Conservation (phyloP, 1,140 invertebrate genomes). For the Brachionus asplanchnoidis region DNA sequence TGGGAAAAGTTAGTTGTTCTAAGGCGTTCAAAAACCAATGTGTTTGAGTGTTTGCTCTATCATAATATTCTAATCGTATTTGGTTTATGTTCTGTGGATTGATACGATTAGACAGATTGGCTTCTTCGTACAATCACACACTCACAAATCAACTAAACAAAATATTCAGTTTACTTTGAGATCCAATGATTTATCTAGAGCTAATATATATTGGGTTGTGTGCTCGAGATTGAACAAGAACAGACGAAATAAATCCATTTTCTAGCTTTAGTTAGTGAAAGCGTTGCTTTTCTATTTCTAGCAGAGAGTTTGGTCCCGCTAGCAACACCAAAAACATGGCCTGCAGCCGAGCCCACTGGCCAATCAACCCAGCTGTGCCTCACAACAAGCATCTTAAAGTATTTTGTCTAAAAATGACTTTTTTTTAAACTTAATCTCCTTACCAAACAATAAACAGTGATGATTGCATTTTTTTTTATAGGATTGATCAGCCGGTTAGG, state of each 20-base stretch:
- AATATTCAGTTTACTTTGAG: constrained; percentile 17
- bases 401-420: too few relatives aligned
- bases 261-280: not conserved
- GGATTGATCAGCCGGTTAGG: too few relatives aligned
- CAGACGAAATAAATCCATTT: not conserved
- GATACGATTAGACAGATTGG: not conserved
- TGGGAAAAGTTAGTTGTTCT: constrained; percentile 12
- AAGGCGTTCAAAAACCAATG: not conserved
- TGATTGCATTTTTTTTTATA: too few relatives aligned
- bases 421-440: too few relatives aligned
- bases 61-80: not conserved
- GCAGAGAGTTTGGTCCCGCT: not conserved
- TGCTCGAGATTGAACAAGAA: not conserved
- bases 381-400: too few relatives aligned
- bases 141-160: not conserved
- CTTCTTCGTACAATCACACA: not conserved
- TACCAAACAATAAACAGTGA: too few relatives aligned
- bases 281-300: not conserved
- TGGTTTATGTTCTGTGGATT: not conserved
- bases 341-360: too few relatives aligned
- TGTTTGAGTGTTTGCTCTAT: not conserved
- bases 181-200: constrained; percentile 14
- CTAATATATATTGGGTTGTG: not conserved
- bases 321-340: too few relatives aligned
- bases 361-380: too few relatives aligned